Conservation (phyloP, 2,888 invertebrate species). For the Girardia tigrina region DNA sequence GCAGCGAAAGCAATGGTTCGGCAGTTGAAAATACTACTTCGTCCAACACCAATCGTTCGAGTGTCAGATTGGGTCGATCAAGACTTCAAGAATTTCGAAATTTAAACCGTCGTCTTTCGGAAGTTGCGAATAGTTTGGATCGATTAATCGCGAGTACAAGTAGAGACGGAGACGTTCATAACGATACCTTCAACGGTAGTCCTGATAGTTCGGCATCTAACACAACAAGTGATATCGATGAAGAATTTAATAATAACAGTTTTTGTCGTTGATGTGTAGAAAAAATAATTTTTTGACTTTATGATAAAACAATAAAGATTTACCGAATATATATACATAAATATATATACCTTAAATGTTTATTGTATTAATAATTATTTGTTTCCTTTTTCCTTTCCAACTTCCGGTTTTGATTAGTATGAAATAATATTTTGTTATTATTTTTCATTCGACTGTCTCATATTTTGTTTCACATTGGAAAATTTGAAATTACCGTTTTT, state of each 20-base stretch:
- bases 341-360: neutral
- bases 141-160: slow-evolving; percentile 30
- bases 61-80: slow-evolving; percentile 31
- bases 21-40: neutral
- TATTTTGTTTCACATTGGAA: too few relatives aligned
- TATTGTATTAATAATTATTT: neutral
- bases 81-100: slow-evolving; percentile 34
- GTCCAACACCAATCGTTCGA: neutral
- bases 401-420: too few relatives aligned
- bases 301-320: neutral
- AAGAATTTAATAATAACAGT: too few relatives aligned
- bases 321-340: too few relatives aligned
- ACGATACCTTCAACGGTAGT: neutral
- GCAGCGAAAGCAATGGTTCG: neutral
- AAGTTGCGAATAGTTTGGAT: slow-evolving; percentile 34
- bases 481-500: too few relatives aligned
- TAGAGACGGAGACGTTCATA: neutral
- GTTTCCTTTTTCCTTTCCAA: neutral
- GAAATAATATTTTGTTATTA: too few relatives aligned
- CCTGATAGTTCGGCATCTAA: neutral
- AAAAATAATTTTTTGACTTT: neutral
- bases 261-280: neutral
- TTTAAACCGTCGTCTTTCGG: slow-evolving; percentile 34
- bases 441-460: too few relatives aligned
- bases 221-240: neutral